Percentiles rank a stretch among this genome's conserved stretches.
Conservation (phyloP, 2,113 vertebrate genomes). For the Nipponia nippon region DNA sequence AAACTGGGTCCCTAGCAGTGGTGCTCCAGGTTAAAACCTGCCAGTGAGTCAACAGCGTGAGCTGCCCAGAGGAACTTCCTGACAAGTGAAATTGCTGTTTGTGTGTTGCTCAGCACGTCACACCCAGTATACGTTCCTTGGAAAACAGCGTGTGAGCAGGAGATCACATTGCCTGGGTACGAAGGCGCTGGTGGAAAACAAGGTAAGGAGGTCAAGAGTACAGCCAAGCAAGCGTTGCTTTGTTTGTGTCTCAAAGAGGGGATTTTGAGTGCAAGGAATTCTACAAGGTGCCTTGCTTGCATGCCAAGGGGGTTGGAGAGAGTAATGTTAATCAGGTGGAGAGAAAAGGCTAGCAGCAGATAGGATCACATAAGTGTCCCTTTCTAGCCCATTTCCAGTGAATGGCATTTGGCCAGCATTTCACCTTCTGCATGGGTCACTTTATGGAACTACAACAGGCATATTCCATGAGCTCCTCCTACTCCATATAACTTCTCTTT, state of each 20-base stretch:
- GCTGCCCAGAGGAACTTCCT: constrained; percentile 16
- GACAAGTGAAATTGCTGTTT: constrained; percentile 59
- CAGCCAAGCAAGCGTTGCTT: not conserved
- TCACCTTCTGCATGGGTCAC: not conserved
- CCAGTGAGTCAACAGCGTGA: not conserved
- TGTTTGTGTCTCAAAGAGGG: not conserved
- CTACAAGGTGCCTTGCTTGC: not conserved
- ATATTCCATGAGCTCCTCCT: not conserved
- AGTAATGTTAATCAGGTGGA: not conserved
- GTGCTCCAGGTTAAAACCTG: not conserved
- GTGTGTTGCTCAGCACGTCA: not conserved
- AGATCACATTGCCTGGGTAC: constrained; percentile 42
- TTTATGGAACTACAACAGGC: not conserved
- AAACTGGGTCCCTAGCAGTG: not conserved
- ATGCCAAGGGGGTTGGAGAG: not conserved
- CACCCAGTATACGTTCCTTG: not conserved
- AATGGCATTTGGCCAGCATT: not conserved
- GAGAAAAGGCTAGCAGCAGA: not conserved
- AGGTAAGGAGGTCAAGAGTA: constrained; percentile 48
- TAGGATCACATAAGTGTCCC: not conserved
- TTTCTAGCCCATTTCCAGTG: not conserved
- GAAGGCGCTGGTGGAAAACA: constrained; percentile 14
- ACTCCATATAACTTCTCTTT: not conserved
- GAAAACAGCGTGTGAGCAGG: constrained; percentile 46
- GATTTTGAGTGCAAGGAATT: not conserved